Base-by-base conservation (phyloP, 2,113 vertebrate species). In the Nothocercus nigrocapillus region DNA sequence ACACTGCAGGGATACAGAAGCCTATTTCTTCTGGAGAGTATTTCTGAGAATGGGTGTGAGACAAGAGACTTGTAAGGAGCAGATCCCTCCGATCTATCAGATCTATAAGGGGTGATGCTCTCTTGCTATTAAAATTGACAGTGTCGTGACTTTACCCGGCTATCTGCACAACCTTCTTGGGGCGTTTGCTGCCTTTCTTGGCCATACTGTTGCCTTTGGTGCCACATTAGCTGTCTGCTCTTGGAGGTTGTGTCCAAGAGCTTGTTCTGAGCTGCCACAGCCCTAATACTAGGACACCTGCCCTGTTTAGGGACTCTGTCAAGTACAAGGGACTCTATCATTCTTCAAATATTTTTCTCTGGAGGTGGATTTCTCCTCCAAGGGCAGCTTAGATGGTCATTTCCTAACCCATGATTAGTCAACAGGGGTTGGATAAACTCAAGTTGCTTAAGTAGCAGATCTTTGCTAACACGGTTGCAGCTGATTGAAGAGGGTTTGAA, bases 191-290 rank as follows among this genome's bases (percentile, higher is more conserved):
- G 5, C 10, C 28, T n/a, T 75, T 77, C 27, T 75, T 36, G 69
- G 17, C 25, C 45, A 22, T 25, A 1, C 42, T 45, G 20, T 18
- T 49, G 4, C 5, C 32, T 8, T 58, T 54, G 44, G 45, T 47
- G n/a, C 34, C 6, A 1, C 58, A 17, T 28, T 30, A 51, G 9
- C 42, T 7, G 1, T 0, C 2, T 8, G 10, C 28, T 79, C 59
- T 32, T 19, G 24, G 38, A 42, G 15, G 21, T 34, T 7, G 28
- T 19, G 51, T 34, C 28, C 45, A 21, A 38, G 42, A 63, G 3
- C 10, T 82, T 34, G 36, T 32, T 70, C n/a, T 38, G 61, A 40
- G 12, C 1, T 25, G 5, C 28, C 28, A 16, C 64, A 80, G 36
- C 11, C 30, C 86, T 81, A 54, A 67, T 77, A 59, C 61, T 2